Percentiles rank a stretch among this genome's conserved stretches.
Evolutionary conservation across 2,797 vertebrate species (phyloP).

Genomic region (Lutjanus campechanus): DNA sequence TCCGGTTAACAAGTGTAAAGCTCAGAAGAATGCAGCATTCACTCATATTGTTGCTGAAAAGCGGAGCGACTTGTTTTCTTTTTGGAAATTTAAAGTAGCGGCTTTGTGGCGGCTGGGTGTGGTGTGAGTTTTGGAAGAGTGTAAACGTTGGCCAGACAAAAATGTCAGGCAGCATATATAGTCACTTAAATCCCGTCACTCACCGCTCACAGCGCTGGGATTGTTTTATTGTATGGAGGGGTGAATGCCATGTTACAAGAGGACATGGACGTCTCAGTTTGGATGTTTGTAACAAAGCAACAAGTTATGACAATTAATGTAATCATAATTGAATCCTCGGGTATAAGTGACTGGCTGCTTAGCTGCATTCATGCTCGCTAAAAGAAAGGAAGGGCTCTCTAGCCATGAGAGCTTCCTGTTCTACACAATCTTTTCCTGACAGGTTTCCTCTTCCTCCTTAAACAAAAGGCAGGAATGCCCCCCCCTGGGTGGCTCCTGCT

Average conservation of each 20-base stretch:
- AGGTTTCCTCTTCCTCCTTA: conserved; percentile 95
- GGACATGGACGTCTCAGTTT: conserved; percentile 27
- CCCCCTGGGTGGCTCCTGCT: conserved; percentile 71
- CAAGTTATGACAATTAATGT: conserved; percentile 51
- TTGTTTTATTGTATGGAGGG: conserved; percentile 39
- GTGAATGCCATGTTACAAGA: conserved; percentile 23
- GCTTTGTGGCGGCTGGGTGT: conserved; percentile 85
- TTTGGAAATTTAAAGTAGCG: conserved; percentile 71
- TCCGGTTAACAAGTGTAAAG: conserved; percentile 60
- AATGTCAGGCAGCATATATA: conserved; percentile 74
- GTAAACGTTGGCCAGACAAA: conserved; percentile 75
- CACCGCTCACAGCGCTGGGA: conserved; percentile 35
- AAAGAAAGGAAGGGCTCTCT: conserved; percentile 90
- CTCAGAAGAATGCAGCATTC: conserved; percentile 55
- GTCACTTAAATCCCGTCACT: conserved; percentile 71
- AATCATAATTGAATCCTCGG: conserved; percentile 65
- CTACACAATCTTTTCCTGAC: conserved; percentile 97
- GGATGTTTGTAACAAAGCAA: conserved; percentile 50
- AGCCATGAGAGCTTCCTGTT: conserved; percentile 95
- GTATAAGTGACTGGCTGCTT: conserved; percentile 88
- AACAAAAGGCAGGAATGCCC: conserved; percentile 92
- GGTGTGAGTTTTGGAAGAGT: conserved; percentile 80
- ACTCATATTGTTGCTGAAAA: conserved; percentile 53
- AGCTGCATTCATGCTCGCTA: conserved; percentile 88
- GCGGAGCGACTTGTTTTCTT: conserved; percentile 60